phyloP scores from a whole-genome alignment of 2,113 vertebrate species.

The Thymallus thymallus region DNA sequence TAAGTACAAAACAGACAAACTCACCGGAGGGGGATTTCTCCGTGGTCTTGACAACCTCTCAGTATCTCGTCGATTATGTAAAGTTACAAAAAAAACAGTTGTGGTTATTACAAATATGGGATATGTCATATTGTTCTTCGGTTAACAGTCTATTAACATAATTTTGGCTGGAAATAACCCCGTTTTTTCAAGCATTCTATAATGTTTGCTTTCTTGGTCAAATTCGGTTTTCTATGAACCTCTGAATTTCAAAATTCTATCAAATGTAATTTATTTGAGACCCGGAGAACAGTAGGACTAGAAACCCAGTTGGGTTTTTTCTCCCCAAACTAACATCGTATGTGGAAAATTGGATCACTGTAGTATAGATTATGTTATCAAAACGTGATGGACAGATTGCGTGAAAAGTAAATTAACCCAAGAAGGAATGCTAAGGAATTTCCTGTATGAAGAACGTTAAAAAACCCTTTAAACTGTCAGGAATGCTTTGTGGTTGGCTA shows the following conservation, averaged over 20 bases:
- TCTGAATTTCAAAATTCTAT: conserved; percentile 68
- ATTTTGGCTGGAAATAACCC: neutral
- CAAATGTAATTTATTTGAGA: conserved; percentile 67
- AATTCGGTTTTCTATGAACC: conserved; percentile 55
- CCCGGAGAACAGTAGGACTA: conserved; percentile 46
- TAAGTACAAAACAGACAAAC: conserved; percentile 35
- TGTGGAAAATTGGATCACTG: conserved; percentile 77
- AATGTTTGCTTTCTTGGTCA: conserved; percentile 25
- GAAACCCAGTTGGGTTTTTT: conserved; percentile 51
- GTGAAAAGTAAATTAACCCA: conserved; percentile 81
- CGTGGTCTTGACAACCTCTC: conserved; percentile 20
- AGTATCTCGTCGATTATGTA: no score
- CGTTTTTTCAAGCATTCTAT: conserved; percentile 29
- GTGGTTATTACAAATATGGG: neutral
- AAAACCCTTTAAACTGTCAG: conserved; percentile 93
- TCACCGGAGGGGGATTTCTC: conserved; percentile 56
- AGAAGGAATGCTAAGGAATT: conserved; percentile 90
- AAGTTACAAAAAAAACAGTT: no score
- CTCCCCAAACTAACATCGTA: conserved; percentile 65
- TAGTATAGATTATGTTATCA: conserved; percentile 54
- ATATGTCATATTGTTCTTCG: neutral
- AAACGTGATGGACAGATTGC: conserved; percentile 86
- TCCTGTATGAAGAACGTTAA: conserved; percentile 95
- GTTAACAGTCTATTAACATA: neutral
- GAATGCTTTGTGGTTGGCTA: conserved; percentile 96